Conservation (phyloP, 2,113 vertebrate species). For the Phaethon lepturus region DNA sequence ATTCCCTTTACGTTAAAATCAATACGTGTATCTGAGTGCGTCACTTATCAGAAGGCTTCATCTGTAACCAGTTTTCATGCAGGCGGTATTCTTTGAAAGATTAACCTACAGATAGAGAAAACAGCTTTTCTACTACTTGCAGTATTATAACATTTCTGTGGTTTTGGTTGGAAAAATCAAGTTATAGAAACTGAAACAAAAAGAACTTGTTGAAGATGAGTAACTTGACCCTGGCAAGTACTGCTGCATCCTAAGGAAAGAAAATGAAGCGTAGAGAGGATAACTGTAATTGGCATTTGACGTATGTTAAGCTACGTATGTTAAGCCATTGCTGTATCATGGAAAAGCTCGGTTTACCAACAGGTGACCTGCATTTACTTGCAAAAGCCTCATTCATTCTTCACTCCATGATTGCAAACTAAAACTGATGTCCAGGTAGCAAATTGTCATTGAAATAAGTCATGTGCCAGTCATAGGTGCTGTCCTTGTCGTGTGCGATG, state of each 20-base stretch:
- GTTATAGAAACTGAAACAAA: not conserved
- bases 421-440: not conserved
- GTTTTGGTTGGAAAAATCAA: not conserved
- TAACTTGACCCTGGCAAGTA: not conserved
- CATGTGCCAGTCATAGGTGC: not conserved
- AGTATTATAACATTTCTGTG: not conserved
- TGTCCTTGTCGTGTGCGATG: not conserved
- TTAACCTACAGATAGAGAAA: not conserved
- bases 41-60: not conserved
- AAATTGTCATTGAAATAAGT: not conserved
- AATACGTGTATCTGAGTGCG: fast-evolving
- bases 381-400: not conserved
- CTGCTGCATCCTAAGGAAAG: not conserved
- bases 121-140: not conserved
- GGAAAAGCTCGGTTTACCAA: not conserved
- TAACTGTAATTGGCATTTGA: not conserved
- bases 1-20: not conserved
- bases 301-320: fast-evolving
- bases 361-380: not conserved
- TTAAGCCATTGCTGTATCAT: not conserved
- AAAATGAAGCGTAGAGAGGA: not conserved
- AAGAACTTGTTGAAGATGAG: not conserved
- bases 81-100: not conserved
- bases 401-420: not conserved
- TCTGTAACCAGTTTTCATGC: not conserved